These are phyloP conservation scores for Mactra quadrangularis DNA, from an alignment of 1,140 invertebrate species.

Conservation along the genomic window DNA sequence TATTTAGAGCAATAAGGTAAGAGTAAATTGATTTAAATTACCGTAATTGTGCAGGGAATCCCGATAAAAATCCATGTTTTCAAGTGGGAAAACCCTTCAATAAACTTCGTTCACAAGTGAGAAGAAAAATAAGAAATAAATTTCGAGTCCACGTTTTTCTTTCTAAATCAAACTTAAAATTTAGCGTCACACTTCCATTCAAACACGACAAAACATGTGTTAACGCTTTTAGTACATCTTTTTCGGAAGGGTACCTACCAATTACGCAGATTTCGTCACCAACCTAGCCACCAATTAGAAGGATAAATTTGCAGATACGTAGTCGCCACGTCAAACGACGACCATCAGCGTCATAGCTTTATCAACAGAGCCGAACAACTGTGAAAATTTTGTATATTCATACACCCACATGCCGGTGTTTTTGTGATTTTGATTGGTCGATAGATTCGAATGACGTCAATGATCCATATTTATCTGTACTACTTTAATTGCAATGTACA, in stretches of 20 bases:
- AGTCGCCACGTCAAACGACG: slow-evolving; percentile 96
- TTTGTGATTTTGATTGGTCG: slow-evolving; percentile 43
- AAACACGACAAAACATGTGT: slow-evolving; percentile 1
- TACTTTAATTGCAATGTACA: slow-evolving; percentile 24
- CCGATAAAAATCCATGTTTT: slow-evolving; percentile 31
- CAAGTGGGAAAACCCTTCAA: slow-evolving; percentile 38
- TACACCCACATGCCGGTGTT: slow-evolving; percentile 35
- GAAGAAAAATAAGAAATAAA: too few relatives aligned
- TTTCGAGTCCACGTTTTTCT: too few relatives aligned
- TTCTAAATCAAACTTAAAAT: background rate
- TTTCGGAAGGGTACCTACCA: slow-evolving; percentile 89
- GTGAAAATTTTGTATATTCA: slow-evolving; percentile 51
- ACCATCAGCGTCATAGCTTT: slow-evolving; percentile 92
- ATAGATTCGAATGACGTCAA: slow-evolving; percentile 39
- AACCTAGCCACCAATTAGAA: slow-evolving; percentile 94
- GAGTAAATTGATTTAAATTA: background rate
- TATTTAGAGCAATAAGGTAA: too few relatives aligned
- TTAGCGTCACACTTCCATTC: background rate
- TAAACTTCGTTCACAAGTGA: background rate
- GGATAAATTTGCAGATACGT: slow-evolving; percentile 95
- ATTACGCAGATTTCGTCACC: slow-evolving; percentile 97
- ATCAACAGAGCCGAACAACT: slow-evolving; percentile 79
- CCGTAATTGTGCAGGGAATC: slow-evolving; percentile 27
- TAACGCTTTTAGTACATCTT: slow-evolving; percentile 57
- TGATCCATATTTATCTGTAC: slow-evolving; percentile 21